These are phyloP conservation scores for Maniola hyperantus DNA, from an alignment of 2,888 invertebrate species.

Conservation along the genomic window DNA sequence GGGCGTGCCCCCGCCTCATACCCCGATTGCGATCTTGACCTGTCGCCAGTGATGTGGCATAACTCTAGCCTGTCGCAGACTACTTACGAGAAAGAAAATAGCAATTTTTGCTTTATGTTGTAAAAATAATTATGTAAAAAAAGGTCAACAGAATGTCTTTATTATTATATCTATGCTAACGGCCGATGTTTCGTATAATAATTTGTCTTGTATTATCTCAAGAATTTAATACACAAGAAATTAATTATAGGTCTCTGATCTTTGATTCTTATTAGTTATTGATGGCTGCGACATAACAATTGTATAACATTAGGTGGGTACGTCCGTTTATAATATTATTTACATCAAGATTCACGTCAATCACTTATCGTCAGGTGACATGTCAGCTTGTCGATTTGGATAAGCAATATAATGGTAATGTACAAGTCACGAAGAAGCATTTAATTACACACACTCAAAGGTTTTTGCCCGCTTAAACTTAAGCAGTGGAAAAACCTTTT, in stretches of 20 bases:
- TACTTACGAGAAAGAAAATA: too few species aligned
- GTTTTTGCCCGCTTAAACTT: neutral
- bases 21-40: too few species aligned
- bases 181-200: too few species aligned
- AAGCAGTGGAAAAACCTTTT: conserved; percentile 2
- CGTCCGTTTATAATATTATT: neutral
- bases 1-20: too few species aligned
- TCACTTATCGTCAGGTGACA: conserved; percentile 1
- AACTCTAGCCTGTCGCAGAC: too few species aligned
- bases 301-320: neutral
- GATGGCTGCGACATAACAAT: conserved; percentile 5
- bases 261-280: neutral
- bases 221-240: neutral
- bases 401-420: conserved; percentile 3
- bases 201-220: neutral
- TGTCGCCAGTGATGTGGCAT: too few species aligned
- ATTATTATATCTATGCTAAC: too few species aligned
- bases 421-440: neutral
- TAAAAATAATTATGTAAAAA: too few species aligned
- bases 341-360: conserved; percentile 6
- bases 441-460: neutral
- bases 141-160: too few species aligned
- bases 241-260: neutral
- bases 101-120: too few species aligned
- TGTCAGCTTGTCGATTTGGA: neutral